Conservation (phyloP, 1,140 invertebrate species). For the Eupeodes corollae region DNA sequence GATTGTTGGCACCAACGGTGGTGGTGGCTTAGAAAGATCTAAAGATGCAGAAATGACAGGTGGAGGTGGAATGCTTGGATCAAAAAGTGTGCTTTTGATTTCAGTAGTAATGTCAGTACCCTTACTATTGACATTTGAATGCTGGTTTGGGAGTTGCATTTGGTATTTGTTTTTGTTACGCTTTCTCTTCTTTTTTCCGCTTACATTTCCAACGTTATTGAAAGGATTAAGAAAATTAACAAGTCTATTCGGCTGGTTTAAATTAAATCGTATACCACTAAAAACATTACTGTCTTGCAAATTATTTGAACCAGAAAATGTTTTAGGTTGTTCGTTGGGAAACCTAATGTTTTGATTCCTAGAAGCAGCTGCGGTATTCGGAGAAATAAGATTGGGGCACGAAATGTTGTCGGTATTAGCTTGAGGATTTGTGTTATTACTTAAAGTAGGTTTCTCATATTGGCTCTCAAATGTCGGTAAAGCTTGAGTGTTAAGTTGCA, state of each 20-base stretch:
- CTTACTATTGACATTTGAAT: conserved; percentile 4
- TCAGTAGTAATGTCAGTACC: conserved; percentile 9
- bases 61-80: conserved; percentile 8
- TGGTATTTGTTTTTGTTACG: conserved; percentile 49
- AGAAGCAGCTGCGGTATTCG: too few relatives aligned
- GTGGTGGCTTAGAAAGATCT: conserved; percentile 12
- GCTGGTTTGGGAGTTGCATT: conserved; percentile 34
- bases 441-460: too few relatives aligned
- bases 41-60: conserved; percentile 5
- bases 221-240: conserved; percentile 26
- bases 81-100: conserved; percentile 6
- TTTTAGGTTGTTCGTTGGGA: too few relatives aligned
- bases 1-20: conserved; percentile 13
- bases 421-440: too few relatives aligned
- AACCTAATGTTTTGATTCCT: too few relatives aligned
- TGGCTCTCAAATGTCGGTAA: too few relatives aligned
- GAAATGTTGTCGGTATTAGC: too few relatives aligned
- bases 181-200: conserved; percentile 57
- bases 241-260: conserved; percentile 33
- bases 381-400: too few relatives aligned
- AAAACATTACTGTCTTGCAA: conserved; percentile 18
- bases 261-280: conserved; percentile 35
- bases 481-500: too few relatives aligned
- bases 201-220: conserved; percentile 6
- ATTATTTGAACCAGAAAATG: too few relatives aligned